Evolutionary conservation across 2,888 invertebrate genomes (phyloP).

Genomic region (Erebia aethiops): DNA sequence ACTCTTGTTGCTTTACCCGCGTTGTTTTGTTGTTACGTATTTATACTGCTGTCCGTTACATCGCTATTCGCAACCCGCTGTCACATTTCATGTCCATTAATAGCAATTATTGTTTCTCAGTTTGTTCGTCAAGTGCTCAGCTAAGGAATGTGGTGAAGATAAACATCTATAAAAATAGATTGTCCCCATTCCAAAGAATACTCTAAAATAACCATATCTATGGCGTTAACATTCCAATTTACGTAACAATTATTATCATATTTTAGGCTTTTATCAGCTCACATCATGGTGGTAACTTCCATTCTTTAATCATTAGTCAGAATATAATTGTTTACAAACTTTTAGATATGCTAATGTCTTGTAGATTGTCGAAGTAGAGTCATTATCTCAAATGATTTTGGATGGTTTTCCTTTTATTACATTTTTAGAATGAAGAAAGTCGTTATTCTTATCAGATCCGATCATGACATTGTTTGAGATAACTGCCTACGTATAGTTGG

Average conservation of each 20-base stretch:
- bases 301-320: neutral
- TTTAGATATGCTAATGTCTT: too few relatives aligned
- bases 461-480: constrained; percentile 10
- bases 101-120: constrained; percentile 1
- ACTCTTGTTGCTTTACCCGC: neutral
- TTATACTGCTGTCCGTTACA: neutral
- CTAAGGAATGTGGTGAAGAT: neutral
- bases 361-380: too few relatives aligned
- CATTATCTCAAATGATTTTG: too few relatives aligned
- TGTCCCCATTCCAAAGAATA: constrained; percentile 11
- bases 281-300: neutral
- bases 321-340: too few relatives aligned
- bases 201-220: constrained; percentile 10
- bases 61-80: neutral
- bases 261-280: neutral
- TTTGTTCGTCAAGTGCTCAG: neutral
- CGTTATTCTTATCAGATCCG: neutral
- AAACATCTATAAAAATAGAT: neutral
- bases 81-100: neutral
- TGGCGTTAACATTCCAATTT: neutral
- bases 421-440: neutral
- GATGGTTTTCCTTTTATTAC: neutral
- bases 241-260: constrained; percentile 6
- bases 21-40: constrained; percentile 3
- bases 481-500: neutral